Base-by-base conservation (phyloP, 2,113 vertebrate genomes). In the Heterochromis multidens region DNA sequence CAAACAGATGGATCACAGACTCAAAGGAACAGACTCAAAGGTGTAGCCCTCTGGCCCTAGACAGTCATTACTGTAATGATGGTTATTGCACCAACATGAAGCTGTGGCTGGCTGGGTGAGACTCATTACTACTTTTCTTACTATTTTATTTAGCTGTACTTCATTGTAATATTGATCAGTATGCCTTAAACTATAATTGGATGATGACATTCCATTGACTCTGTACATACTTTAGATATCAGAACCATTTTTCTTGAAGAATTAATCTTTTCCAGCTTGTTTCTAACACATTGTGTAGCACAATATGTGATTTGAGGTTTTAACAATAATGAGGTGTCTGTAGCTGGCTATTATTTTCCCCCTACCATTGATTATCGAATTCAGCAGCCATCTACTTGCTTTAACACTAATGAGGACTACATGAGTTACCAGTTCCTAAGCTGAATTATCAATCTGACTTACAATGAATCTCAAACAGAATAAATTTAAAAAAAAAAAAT, bases 1-100 rank as follows among this genome's bases (percentile, higher is more conserved):
- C 33, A 7, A 81, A 37, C 9, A 54, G 52, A 58, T 35, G 43
- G 72, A 59, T 76, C 21, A 65, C 67, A 86, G 49, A 67, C 21
- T 78, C n/a, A 59, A n/a, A 76, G 46, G 59, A 43, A 77, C 52
- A 77, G 25, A 65, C 57, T 77, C 70, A 86, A 79, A 79, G 80
- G 56, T 70, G 43, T 33, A 56, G 31, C 52, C 76, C 43, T 79
- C n/a, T 9, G 46, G 76, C 62, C 76, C 77, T 29, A 82, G 67
- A 54, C 35, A n/a, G 83, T 80, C 56, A 82, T 84, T 87, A 82
- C 57, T 80, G 54, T 78, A 82, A 84, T 81, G 74, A 84, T 56
- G 57, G 79, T 61, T 81, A 65, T 57, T 87, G 49, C 37, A 23
- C 21, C 16, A 43, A 46, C 90, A 59, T 21, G 54, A 82, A 52